These are phyloP conservation scores for Oncorhynchus gorbuscha DNA, from an alignment of 2,113 vertebrate species.

Conservation along the genomic window DNA sequence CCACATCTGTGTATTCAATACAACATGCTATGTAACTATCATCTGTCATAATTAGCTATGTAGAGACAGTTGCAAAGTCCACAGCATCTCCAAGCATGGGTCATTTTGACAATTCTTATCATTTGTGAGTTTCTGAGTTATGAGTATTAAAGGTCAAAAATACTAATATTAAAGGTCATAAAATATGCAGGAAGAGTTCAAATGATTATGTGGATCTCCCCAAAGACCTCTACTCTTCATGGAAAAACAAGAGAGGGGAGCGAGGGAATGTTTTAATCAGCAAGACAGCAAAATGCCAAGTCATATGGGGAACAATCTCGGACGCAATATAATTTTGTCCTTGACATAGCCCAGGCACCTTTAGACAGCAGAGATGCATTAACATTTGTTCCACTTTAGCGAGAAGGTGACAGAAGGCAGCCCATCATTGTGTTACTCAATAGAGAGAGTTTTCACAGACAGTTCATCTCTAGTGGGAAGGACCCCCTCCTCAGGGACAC, in stretches of 20 bases:
- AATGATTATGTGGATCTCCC: neutral
- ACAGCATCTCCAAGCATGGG: neutral
- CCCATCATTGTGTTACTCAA: constrained; percentile 55
- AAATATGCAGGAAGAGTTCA: neutral
- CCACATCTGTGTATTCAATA: neutral
- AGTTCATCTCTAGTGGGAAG: neutral
- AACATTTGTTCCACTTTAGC: constrained; percentile 71
- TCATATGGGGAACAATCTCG: constrained; percentile 60
- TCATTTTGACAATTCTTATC: constrained; percentile 4
- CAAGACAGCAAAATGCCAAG: constrained; percentile 39
- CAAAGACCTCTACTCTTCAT: neutral
- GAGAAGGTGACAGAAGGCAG: constrained; percentile 68
- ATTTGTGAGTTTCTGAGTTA: neutral
- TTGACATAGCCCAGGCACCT: constrained; percentile 65
- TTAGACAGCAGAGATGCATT: constrained; percentile 60
- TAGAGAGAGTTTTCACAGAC: constrained; percentile 36
- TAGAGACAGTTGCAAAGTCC: neutral
- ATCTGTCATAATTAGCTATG: neutral
- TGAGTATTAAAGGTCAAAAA: no score
- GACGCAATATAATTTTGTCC: constrained; percentile 65
- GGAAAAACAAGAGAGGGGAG: neutral
- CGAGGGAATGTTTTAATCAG: constrained; percentile 21
- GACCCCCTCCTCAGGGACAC: neutral
- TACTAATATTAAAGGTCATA: constrained; percentile 5
- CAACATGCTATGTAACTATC: neutral